Conservation (phyloP, 2,888 invertebrate species). For the Pardosa pseudoannulata region DNA sequence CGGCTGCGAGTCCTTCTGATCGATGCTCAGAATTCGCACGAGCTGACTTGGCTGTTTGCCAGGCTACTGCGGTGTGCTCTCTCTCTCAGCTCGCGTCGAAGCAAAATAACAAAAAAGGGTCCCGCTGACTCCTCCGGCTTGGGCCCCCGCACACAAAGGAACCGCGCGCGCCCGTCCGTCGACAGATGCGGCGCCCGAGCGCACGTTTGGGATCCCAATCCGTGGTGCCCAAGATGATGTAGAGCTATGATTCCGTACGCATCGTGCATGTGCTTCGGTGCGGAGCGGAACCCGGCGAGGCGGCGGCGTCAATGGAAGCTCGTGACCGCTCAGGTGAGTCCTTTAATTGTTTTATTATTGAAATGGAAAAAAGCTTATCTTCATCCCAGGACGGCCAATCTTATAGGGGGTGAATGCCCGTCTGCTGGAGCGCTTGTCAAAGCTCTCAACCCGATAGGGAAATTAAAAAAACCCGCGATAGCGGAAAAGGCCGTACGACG, state of each 20-base stretch:
- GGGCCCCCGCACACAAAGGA: slow-evolving; percentile 17
- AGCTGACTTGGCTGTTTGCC: slow-evolving; percentile 57
- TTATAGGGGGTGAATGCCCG: slow-evolving; percentile 30
- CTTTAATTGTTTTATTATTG: background rate
- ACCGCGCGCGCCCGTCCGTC: slow-evolving; percentile 34
- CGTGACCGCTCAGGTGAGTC: slow-evolving; percentile 57
- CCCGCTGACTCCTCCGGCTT: slow-evolving; percentile 3
- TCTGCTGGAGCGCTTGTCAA: background rate
- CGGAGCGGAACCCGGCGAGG: slow-evolving; percentile 27
- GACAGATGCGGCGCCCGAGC: slow-evolving; percentile 36
- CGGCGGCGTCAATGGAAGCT: slow-evolving; percentile 39
- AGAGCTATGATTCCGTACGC: slow-evolving; percentile 73
- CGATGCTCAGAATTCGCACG: background rate
- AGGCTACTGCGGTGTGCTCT: slow-evolving; percentile 53
- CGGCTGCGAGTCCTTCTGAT: background rate
- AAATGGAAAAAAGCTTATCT: too few relatives aligned
- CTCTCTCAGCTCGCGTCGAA: slow-evolving; percentile 3
- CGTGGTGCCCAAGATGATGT: slow-evolving; percentile 26
- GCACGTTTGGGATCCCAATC: slow-evolving; percentile 1
- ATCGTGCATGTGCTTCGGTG: slow-evolving; percentile 73
- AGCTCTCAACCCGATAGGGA: background rate
- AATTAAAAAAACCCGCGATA: slow-evolving; percentile 33
- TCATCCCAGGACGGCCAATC: too few relatives aligned
- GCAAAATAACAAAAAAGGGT: background rate
- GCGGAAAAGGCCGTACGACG: background rate